A percentile compares a stretch with the other conserved stretches of the same genome.
Evolutionary conservation across 2,113 vertebrate genomes (phyloP).

Genomic region (Zapornia atra): DNA sequence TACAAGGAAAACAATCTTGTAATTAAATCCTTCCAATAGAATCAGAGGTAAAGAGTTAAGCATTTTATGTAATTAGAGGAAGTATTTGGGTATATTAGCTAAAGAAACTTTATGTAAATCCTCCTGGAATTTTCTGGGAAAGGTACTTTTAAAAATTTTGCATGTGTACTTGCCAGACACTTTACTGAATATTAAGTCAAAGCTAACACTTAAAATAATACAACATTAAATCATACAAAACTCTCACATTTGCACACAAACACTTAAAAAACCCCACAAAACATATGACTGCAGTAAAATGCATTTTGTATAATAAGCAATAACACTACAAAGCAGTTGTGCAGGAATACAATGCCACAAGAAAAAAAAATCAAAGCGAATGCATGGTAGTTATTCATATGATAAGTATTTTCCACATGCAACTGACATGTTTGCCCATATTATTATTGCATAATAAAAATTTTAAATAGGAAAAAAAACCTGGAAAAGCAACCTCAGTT

Average conservation of each 20-base stretch:
- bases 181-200: not conserved
- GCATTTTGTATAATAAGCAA: not conserved
- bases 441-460: not conserved
- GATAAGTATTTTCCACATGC: not conserved
- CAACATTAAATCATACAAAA: not conserved
- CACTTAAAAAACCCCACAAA: not conserved
- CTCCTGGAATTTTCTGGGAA: not conserved
- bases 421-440: not conserved
- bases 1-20: slow-evolving; percentile 15
- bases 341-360: not conserved
- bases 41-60: slow-evolving; percentile 8
- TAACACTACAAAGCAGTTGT: not conserved
- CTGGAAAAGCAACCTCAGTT: not conserved
- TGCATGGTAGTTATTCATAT: not conserved
- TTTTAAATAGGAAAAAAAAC: not conserved
- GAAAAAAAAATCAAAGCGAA: not conserved
- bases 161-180: not conserved
- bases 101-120: slow-evolving; percentile 30
- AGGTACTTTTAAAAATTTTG: not conserved
- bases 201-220: not conserved
- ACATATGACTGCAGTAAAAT: not conserved
- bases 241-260: not conserved
- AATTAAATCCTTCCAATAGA: slow-evolving; percentile 40
- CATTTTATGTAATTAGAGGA: not conserved
- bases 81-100: not conserved